Conservation (phyloP, 2,113 vertebrate genomes). For the Peromyscus polionotus region DNA sequence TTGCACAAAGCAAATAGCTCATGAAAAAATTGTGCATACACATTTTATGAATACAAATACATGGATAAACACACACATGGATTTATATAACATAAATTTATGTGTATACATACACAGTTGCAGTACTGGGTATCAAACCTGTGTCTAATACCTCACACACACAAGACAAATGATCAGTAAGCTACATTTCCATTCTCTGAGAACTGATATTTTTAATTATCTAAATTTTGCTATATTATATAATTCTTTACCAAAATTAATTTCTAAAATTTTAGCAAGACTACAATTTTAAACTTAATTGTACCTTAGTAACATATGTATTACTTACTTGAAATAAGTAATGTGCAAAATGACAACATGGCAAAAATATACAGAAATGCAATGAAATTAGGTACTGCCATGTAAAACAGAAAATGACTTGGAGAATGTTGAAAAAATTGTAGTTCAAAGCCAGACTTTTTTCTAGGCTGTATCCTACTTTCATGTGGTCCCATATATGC, state of each 20-base stretch:
- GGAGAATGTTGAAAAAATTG: background rate
- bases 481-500: fast-evolving
- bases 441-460: background rate
- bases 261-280: background rate
- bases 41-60: background rate
- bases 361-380: background rate
- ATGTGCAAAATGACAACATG: background rate
- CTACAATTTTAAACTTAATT: background rate
- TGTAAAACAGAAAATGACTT: background rate
- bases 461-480: background rate
- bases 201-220: background rate
- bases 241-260: background rate
- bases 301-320: background rate
- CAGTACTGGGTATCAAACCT: background rate
- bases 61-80: background rate
- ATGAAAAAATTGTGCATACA: background rate
- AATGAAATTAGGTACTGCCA: background rate
- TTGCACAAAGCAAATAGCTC: background rate
- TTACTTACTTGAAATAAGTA: background rate
- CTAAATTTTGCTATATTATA: background rate
- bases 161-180: background rate
- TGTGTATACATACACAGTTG: background rate
- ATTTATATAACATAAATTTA: background rate
- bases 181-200: background rate
- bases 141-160: too few species aligned